Conservation (phyloP, 1,140 invertebrate species). For the Drosophila lini region DNA sequence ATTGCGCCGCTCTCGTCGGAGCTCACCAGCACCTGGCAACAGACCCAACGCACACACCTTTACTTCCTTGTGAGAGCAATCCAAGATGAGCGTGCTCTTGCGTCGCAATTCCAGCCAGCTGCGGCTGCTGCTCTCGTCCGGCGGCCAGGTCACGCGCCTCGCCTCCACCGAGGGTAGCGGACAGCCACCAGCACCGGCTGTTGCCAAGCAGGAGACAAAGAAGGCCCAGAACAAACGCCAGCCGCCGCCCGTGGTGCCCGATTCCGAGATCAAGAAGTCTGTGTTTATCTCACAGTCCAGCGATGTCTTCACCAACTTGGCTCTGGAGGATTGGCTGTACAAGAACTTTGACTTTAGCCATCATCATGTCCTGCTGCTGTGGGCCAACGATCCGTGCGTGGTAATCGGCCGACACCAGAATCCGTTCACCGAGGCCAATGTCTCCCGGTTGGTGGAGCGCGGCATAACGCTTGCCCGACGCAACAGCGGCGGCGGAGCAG, state of each 20-base stretch:
- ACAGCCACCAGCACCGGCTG: constrained; percentile 22
- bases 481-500: constrained; percentile 98
- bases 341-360: constrained; percentile 92
- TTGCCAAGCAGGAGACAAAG: constrained; percentile 4
- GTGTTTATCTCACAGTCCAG: constrained; percentile 96
- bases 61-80: constrained; percentile 50
- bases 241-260: constrained; percentile 34
- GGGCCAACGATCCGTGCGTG: constrained; percentile 96
- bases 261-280: constrained; percentile 88
- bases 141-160: constrained; percentile 57
- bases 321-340: constrained; percentile 97
- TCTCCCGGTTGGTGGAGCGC: constrained; percentile 87
- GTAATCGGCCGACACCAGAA: constrained; percentile 99
- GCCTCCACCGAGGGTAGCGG: constrained; percentile 31
- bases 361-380: constrained; percentile 94
- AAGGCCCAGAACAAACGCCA: constrained; percentile 27
- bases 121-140: constrained; percentile 57
- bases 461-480: constrained; percentile 92
- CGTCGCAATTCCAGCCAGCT: constrained; percentile 74
- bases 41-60: constrained; percentile 17
- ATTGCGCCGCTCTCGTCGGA: constrained; percentile 30
- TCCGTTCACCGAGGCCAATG: constrained; percentile 96
- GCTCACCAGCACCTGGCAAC: constrained; percentile 31
- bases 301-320: constrained; percentile 95
- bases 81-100: constrained; percentile 57